Evolutionary conservation across 2,888 invertebrate genomes (phyloP).

Genomic region (Mythimna pallens): DNA sequence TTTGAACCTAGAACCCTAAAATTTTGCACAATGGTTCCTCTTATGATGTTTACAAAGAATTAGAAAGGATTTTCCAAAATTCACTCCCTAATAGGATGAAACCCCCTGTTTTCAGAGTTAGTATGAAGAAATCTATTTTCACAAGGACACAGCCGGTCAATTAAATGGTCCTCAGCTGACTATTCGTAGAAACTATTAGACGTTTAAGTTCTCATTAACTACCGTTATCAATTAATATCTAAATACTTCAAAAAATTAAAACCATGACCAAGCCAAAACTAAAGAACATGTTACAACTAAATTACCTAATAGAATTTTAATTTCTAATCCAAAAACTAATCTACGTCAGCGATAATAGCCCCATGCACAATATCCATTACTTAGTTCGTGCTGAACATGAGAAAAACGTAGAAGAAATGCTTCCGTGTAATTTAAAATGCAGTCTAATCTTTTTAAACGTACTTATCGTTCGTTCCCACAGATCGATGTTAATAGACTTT

Average conservation of each 20-base stretch:
- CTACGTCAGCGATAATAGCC: conserved; percentile 37
- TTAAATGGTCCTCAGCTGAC: too few relatives aligned
- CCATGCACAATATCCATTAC: conserved; percentile 59
- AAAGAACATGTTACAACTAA: conserved; percentile 13
- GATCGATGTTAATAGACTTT: conserved; percentile 18
- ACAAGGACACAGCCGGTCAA: too few relatives aligned
- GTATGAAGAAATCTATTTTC: too few relatives aligned
- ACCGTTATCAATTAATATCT: too few relatives aligned
- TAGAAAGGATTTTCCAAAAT: too few relatives aligned
- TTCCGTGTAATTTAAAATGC: conserved; percentile 49
- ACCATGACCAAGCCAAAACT: neutral
- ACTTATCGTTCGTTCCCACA: conserved; percentile 20
- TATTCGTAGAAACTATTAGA: too few relatives aligned
- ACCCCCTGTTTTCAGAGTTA: too few relatives aligned
- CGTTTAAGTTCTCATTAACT: neutral
- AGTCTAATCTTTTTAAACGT: conserved; percentile 35
- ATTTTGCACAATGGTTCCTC: too few relatives aligned
- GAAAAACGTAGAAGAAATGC: conserved; percentile 31
- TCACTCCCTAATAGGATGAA: too few relatives aligned
- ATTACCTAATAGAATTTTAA: conserved; percentile 29
- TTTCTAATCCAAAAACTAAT: conserved; percentile 32
- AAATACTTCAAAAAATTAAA: too few relatives aligned
- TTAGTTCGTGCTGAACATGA: conserved; percentile 15
- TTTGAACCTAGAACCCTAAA: too few relatives aligned
- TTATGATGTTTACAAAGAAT: too few relatives aligned